A percentile compares a stretch with the other conserved stretches of the same genome.
phyloP scores from a whole-genome alignment of 2,113 vertebrate genomes.

The Chaetodon trifascialis region DNA sequence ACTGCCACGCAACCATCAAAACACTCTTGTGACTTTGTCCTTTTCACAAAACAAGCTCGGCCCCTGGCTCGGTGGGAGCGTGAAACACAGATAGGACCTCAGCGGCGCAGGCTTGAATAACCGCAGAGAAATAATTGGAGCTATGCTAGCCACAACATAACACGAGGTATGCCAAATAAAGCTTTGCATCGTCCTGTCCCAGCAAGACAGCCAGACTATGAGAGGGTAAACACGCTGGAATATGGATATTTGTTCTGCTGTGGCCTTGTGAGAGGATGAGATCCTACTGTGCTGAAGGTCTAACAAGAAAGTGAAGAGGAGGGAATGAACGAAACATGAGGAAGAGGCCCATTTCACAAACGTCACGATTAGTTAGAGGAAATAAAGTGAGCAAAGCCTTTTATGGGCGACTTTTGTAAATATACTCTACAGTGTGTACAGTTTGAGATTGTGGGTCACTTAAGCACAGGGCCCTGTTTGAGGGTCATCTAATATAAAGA shows the following conservation, averaged over 20 bases:
- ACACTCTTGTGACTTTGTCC: slow-evolving; percentile 47
- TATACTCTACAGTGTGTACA: no score
- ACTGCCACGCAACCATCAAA: slow-evolving; percentile 53
- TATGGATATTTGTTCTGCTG: slow-evolving; percentile 47
- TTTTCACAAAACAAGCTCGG: slow-evolving; percentile 71
- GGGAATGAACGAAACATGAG: slow-evolving; percentile 30
- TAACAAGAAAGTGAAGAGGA: slow-evolving; percentile 42
- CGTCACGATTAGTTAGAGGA: neutral
- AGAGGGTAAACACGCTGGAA: slow-evolving; percentile 40
- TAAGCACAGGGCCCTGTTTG: neutral
- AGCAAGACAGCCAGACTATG: slow-evolving; percentile 16
- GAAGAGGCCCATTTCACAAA: slow-evolving; percentile 15
- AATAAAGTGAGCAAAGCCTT: slow-evolving; percentile 22
- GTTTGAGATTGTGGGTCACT: neutral
- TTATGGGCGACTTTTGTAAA: slow-evolving; percentile 10
- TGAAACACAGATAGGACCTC: slow-evolving; percentile 45
- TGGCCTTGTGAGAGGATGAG: slow-evolving; percentile 64
- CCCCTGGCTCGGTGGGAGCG: slow-evolving; percentile 59
- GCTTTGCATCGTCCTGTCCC: slow-evolving; percentile 38
- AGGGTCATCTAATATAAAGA: neutral
- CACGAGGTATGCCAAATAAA: slow-evolving; percentile 74
- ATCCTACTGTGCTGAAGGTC: slow-evolving; percentile 48
- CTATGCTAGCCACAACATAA: slow-evolving; percentile 70
- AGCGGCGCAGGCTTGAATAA: slow-evolving; percentile 14
- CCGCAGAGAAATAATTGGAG: slow-evolving; percentile 52